Base-by-base conservation (phyloP, 2,888 invertebrate genomes). In the Coleophora flavipennella region DNA sequence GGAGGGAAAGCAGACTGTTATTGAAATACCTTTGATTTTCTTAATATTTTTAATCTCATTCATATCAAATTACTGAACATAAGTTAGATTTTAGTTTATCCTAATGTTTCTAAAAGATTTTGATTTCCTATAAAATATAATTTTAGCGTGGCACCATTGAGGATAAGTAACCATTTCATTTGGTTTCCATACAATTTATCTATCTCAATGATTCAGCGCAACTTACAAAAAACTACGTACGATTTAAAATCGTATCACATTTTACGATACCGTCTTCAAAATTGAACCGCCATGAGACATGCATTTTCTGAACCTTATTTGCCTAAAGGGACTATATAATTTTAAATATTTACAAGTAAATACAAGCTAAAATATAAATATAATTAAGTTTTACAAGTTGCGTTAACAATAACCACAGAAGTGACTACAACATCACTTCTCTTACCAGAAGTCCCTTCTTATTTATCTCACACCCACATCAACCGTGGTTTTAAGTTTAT, bases 1-100 rank as follows among this genome's bases (percentile, higher is more conserved):
- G 6, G 6, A 20, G 20, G 20, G 20, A 20, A 20, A 20, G 81
- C 85, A 66, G 85, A 83, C 9, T 35, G 12, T n/a, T n/a, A 35
- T 8, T 31, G 11, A 31, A 31, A 20, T 20, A 20, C 20, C 6
- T 20, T 20, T 20, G 20, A 20, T 43, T 59, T 58, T 47, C 50
- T 64, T 65, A 59, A 49, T 58, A 57, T 65, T 75, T 80, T 81
- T 81, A 81, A 79, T 81, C 79, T 83, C 80, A 70, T 71, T 62
- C 69, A 80, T 83, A 80, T 79, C 78, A 83, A 81, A 81, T 76
- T 75, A 80, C 63, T 62, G 80, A 79, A 80, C 77, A 80, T 80
- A 79, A 76, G 69, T 80, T 77, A 74, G 57, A 60, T 65, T 67
- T 73, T 73, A 72, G 66, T 57, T 56, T 61, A 53, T 54, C 3